These are phyloP conservation scores for Ferdinandea cuprea DNA, from an alignment of 2,888 invertebrate species.

Conservation along the genomic window DNA sequence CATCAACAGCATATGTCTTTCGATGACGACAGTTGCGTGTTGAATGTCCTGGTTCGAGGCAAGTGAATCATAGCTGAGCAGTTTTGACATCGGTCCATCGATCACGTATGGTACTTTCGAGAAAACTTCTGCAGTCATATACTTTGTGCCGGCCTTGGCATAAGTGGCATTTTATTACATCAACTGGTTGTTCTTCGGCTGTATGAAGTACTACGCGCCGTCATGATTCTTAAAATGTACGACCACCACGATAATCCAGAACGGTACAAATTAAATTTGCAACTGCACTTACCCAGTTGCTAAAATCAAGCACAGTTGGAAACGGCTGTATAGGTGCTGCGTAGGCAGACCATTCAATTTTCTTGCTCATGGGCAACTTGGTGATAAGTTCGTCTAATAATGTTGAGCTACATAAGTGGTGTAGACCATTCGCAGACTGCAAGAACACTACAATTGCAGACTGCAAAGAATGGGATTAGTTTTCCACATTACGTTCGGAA, in stretches of 20 bases:
- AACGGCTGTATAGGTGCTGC: conserved; percentile 21
- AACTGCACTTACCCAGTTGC: conserved; percentile 55
- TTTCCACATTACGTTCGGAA: conserved; percentile 35
- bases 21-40: conserved; percentile 10
- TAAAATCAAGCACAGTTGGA: conserved; percentile 47
- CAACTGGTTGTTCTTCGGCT: no score
- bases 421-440: conserved; percentile 51
- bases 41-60: no score
- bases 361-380: conserved; percentile 68
- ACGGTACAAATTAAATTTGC: conserved; percentile 58
- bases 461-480: conserved; percentile 56
- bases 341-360: conserved; percentile 54
- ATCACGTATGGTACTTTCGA: no score
- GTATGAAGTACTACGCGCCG: neutral
- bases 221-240: neutral
- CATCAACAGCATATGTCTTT: conserved; percentile 13
- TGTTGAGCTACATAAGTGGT: conserved; percentile 66
- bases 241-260: neutral
- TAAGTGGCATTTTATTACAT: no score
- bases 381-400: conserved; percentile 63
- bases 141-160: no score
- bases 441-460: conserved; percentile 62
- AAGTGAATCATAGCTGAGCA: conserved; percentile 1
- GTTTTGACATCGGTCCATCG: no score
- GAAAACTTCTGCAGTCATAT: no score